Conservation (phyloP, 2,888 invertebrate genomes). For the Unio pictorum region DNA sequence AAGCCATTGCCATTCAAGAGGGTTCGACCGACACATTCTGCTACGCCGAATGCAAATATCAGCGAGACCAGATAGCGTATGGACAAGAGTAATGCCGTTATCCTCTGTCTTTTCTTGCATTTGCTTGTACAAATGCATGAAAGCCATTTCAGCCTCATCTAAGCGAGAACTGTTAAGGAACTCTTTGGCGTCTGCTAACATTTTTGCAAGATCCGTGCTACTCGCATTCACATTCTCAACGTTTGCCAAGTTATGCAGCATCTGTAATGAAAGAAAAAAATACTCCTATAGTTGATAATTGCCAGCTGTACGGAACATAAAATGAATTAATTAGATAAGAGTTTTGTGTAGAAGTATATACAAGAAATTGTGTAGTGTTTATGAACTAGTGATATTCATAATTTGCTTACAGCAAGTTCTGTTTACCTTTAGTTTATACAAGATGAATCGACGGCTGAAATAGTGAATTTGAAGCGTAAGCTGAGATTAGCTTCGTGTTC, state of each 20-base stretch:
- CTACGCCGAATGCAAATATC: conserved; percentile 59
- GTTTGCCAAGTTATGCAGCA: conserved; percentile 17
- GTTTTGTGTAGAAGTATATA: no score
- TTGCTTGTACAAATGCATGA: conserved; percentile 49
- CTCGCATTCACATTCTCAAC: conserved; percentile 25
- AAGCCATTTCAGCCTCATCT: conserved; percentile 57
- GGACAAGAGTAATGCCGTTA: conserved; percentile 46
- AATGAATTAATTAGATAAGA: no score
- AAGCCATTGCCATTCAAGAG: conserved; percentile 64
- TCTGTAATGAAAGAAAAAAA: conserved; percentile 11
- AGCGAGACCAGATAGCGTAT: conserved; percentile 53
- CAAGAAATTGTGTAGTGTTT: no score
- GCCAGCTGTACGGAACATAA: no score
- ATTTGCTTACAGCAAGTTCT: no score
- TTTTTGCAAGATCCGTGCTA: conserved; percentile 29
- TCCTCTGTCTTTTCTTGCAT: conserved; percentile 55
- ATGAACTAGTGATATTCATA: no score
- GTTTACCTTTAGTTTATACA: no score
- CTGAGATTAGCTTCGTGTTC: no score
- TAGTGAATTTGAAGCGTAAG: no score
- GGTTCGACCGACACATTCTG: conserved; percentile 57
- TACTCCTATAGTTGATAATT: not conserved
- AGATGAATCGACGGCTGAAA: no score
- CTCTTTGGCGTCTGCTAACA: conserved; percentile 34
- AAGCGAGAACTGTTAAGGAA: conserved; percentile 41